Base-by-base conservation (phyloP, 2,888 invertebrate species). In the Drosophila rubida region DNA sequence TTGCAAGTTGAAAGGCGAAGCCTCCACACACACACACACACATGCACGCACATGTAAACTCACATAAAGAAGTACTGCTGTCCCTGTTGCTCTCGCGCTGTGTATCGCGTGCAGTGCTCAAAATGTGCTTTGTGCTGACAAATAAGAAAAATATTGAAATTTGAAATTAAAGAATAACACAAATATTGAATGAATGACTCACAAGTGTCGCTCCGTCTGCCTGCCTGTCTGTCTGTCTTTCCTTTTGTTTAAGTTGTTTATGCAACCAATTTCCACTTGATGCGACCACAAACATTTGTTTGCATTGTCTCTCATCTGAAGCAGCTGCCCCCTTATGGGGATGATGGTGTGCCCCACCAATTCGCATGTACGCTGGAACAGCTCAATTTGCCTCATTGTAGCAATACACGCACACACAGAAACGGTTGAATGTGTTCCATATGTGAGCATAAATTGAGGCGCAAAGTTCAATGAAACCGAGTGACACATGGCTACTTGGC, bases 391-490 rank as follows among this genome's bases (percentile, higher is more conserved):
- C 11, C 60, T 44, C 37, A 32, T 27, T 62, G 51, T 53, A 57
- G 46, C 32, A 25, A 37, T 46, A 39, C 3, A 16, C 13, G 6
- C 25, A 13, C 22, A 27, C 16, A 13, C 32, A 30, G 3, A 16
- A 7, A 48, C 7, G 11, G n/a, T 8, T 16, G 22, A 13, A 48
- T 50, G 14, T 35, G 13, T 35, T 23, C 39, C 27, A 42, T 50
- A 41, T 60, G 39, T 37, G 11, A 9, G 13, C 25, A 44, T 39
- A 30, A 50, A 37, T 71, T 53, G 30, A 53, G 54, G 60, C 73
- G 69, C 69, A 75, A 71, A 88, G 82, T 82, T 82, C 82, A 82
- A 88, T 88, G 82, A 48, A 86, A 80, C 87, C 48, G 13, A 74
- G 54, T 86, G 88, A 86, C 82, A 80, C 88, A 86, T 83, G 75